phyloP scores from a whole-genome alignment of 2,888 invertebrate species.

The Perizoma affinitatum region DNA sequence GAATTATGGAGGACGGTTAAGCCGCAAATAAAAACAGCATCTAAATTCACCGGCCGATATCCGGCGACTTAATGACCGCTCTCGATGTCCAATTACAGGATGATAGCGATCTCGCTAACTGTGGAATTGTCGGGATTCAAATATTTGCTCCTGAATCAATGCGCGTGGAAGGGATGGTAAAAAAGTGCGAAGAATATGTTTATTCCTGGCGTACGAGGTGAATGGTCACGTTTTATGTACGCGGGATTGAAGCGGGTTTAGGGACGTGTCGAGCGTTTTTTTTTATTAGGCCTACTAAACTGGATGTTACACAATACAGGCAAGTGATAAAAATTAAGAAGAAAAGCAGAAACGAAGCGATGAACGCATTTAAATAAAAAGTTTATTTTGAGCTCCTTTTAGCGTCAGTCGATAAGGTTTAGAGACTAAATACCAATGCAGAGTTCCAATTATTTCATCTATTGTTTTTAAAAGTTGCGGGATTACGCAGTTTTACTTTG shows the following conservation, averaged over 20 bases:
- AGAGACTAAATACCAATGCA: conserved; percentile 49
- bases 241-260: conserved; percentile 63
- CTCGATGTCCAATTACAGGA: conserved; percentile 56
- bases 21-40: conserved; percentile 59
- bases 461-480: too few relatives aligned
- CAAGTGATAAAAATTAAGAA: too few relatives aligned
- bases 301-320: too few relatives aligned
- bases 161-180: conserved; percentile 32
- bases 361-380: conserved; percentile 59
- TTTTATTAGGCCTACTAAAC: too few relatives aligned
- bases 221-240: conserved; percentile 76
- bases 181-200: conserved; percentile 63
- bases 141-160: conserved; percentile 55
- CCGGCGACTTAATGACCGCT: conserved; percentile 54
- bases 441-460: too few relatives aligned
- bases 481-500: too few relatives aligned
- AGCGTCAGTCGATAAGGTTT: conserved; percentile 59
- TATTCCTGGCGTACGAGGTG: conserved; percentile 59
- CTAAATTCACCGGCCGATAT: conserved; percentile 53
- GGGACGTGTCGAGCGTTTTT: conserved; percentile 59
- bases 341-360: too few relatives aligned
- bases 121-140: conserved; percentile 48
- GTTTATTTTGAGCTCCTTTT: conserved; percentile 51
- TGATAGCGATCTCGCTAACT: conserved; percentile 48
- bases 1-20: conserved; percentile 45